phyloP scores from a whole-genome alignment of 2,113 vertebrate genomes.

The Megalops atlanticus region DNA sequence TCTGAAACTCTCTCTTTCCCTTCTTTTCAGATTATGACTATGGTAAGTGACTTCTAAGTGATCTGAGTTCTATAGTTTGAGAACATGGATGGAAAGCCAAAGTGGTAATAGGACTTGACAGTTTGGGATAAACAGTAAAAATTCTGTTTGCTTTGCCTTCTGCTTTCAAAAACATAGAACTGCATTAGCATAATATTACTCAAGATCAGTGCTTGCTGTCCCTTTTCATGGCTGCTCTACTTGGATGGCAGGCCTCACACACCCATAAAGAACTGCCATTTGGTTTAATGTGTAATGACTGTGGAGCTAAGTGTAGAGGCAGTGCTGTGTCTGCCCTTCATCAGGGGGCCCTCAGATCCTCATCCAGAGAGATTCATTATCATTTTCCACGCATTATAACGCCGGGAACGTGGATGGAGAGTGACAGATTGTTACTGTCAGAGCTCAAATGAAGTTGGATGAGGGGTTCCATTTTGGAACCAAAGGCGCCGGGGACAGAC shows the following conservation, averaged over 20 bases:
- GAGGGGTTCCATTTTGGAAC: not conserved
- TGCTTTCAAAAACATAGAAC: not conserved
- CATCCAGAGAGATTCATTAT: slow-evolving; percentile 52
- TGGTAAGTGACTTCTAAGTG: slow-evolving; percentile 18
- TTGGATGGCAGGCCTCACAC: not conserved
- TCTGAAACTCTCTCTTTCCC: not conserved
- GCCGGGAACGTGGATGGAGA: slow-evolving; percentile 33
- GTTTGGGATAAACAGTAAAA: not conserved
- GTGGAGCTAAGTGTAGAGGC: slow-evolving; percentile 19
- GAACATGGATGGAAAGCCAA: not conserved
- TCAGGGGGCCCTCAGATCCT: slow-evolving; percentile 48
- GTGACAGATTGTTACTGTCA: slow-evolving; percentile 49
- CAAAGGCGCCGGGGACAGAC: not conserved
- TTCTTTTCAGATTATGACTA: slow-evolving; percentile 19
- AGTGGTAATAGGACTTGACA: not conserved
- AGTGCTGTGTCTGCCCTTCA: slow-evolving; percentile 56
- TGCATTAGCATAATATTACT: not conserved
- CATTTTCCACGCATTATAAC: slow-evolving; percentile 54
- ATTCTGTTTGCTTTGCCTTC: not conserved
- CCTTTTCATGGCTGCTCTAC: not conserved
- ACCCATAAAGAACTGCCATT: not conserved
- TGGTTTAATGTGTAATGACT: slow-evolving; percentile 1
- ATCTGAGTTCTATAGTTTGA: not conserved
- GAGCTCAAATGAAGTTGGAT: slow-evolving; percentile 29
- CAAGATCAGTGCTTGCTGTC: not conserved